These are phyloP conservation scores for Trematocara macrostoma DNA, from an alignment of 2,113 vertebrate species.

Conservation along the genomic window DNA sequence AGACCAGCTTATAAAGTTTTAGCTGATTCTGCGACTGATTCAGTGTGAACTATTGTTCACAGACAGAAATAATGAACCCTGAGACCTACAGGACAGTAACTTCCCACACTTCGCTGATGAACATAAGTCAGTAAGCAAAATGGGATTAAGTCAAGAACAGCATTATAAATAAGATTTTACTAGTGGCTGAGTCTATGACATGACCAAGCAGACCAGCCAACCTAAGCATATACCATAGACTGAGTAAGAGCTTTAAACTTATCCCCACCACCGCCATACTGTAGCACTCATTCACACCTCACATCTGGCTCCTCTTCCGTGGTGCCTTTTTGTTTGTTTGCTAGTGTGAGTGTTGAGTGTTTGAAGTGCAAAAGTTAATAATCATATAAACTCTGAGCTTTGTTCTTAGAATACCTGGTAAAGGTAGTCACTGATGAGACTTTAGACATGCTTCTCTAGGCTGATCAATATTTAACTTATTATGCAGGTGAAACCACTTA, in stretches of 20 bases:
- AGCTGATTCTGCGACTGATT: not conserved
- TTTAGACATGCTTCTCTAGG: not conserved
- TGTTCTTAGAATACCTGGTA: not conserved
- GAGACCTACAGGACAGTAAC: not conserved
- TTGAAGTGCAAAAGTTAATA: not conserved
- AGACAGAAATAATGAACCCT: not conserved
- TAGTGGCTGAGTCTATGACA: not conserved
- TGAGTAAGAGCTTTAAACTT: not conserved
- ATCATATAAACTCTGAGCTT: not conserved
- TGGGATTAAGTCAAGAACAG: not conserved
- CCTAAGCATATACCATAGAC: not conserved
- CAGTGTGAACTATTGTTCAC: not conserved
- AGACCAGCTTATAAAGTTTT: not conserved
- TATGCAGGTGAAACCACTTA: not conserved
- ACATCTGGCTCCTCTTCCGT: not conserved
- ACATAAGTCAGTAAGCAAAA: not conserved
- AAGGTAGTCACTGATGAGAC: not conserved
- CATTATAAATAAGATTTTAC: not conserved
- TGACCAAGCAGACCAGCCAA: not conserved
- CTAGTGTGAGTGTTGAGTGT: not conserved
- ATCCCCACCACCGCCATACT: not conserved
- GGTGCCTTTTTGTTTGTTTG: not conserved
- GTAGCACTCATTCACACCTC: not conserved
- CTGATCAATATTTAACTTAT: not conserved
- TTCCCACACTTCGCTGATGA: not conserved